Evolutionary conservation across 64 coral and sea anemone species (phyloP), one percentile per base, ranked within the genome.

Genomic region (Platygyra sinensis): DNA sequence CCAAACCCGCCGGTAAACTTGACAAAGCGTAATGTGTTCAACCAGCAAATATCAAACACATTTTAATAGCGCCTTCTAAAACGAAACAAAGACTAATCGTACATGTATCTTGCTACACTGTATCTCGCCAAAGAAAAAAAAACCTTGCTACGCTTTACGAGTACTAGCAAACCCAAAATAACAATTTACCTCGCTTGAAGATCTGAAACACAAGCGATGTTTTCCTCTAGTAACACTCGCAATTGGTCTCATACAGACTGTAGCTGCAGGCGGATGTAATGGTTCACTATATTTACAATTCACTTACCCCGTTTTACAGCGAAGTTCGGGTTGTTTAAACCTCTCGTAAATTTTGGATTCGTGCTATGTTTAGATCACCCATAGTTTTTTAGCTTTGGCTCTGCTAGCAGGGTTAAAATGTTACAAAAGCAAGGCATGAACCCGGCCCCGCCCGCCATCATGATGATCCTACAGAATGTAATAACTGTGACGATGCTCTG

Each of bases 271-370:
- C n/a, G n/a, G n/a, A 8, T 46, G 7, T 5, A 46, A n/a, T n/a
- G 42, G 4, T 46, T 46, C 42, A 46, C 42, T 46, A 46, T 46
- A 5, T 8, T 46, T 46, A 5, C n/a, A 46, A 0, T 0, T 10
- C 14, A 88, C 87, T 85, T 93, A 96, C 94, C 94, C 94, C 13
- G 94, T 79, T 90, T 90, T 96, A 46, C 94, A 96, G 52, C 94
- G 94, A 89, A 96, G 94, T 90, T 96, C 94, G 94, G 94, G 30
- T 96, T 96, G 73, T 96, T 96, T 39, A n/a, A 96, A 78, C 18
- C 90, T 79, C 79, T 96, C 94, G 36, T 73, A 80, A 50, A 96
- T 83, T 77, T 79, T 96, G 4, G 94, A 96, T 52, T n/a, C 89
- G 88, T n/a, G 86, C 77, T 75, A 80, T 96, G 18, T 62, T 49